Evolutionary conservation across 2,797 vertebrate genomes (phyloP).

Genomic region (Harpagifer antarcticus): DNA sequence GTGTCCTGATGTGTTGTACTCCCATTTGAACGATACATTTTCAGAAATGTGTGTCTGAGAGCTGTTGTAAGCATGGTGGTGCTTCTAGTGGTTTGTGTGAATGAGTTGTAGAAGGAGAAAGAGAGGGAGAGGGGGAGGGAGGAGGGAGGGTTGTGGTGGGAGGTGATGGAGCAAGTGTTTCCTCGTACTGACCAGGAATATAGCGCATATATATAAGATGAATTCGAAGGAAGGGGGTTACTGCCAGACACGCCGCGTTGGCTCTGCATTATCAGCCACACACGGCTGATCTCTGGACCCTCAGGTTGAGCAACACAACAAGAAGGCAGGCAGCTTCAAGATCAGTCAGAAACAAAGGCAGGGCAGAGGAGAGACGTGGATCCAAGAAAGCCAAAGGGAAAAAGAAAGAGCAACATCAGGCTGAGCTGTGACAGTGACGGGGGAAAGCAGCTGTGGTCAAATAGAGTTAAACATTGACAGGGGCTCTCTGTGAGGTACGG

Average conservation of each 20-base stretch:
- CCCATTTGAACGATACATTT: slow-evolving; percentile 5
- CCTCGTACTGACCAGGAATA: slow-evolving; percentile 58
- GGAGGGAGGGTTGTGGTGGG: slow-evolving; percentile 44
- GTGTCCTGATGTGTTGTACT: neutral
- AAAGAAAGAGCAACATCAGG: slow-evolving; percentile 8
- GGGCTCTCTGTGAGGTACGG: slow-evolving; percentile 25
- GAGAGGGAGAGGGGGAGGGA: slow-evolving; percentile 22
- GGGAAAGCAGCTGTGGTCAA: slow-evolving; percentile 10
- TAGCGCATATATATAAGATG: slow-evolving; percentile 55
- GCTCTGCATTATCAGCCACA: slow-evolving; percentile 75
- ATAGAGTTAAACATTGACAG: slow-evolving; percentile 26
- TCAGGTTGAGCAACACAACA: slow-evolving; percentile 75
- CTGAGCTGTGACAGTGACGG: neutral
- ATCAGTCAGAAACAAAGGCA: slow-evolving; percentile 56
- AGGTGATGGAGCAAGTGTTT: slow-evolving; percentile 56
- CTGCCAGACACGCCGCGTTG: slow-evolving; percentile 53
- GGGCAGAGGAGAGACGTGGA: slow-evolving; percentile 17
- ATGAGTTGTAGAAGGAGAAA: slow-evolving; percentile 41
- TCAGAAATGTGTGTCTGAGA: slow-evolving; percentile 28
- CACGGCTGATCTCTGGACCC: slow-evolving; percentile 84
- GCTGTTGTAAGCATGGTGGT: slow-evolving; percentile 14
- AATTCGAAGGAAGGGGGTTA: slow-evolving; percentile 69
- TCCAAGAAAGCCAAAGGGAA: slow-evolving; percentile 15
- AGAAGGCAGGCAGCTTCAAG: slow-evolving; percentile 32
- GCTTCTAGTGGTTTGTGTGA: slow-evolving; percentile 43